Conservation (phyloP, 2,113 vertebrate species). For the Aegypius monachus region DNA sequence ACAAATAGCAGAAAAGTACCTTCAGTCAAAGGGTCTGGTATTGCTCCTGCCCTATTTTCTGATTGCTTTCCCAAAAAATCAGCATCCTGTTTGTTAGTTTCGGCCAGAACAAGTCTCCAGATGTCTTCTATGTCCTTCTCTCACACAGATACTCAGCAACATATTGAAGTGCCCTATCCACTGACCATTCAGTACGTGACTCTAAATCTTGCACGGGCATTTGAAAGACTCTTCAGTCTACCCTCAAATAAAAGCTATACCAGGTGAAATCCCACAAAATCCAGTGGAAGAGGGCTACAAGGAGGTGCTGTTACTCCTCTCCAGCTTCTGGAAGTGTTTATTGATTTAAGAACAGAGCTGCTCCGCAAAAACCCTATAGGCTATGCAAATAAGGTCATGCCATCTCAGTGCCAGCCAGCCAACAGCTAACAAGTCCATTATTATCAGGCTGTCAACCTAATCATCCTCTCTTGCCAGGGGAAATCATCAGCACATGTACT, state of each 20-base stretch:
- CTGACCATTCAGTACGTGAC: not conserved
- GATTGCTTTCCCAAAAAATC: conserved; percentile 2
- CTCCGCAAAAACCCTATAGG: not conserved
- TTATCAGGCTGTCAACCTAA: not conserved
- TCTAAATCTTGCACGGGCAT: not conserved
- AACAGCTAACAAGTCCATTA: not conserved
- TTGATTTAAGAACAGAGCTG: not conserved
- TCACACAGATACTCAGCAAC: not conserved
- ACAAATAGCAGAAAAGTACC: not conserved
- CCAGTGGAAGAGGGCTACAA: not conserved
- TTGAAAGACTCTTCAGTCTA: not conserved
- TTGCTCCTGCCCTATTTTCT: not conserved
- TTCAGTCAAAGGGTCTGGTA: not conserved
- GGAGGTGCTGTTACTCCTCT: not conserved
- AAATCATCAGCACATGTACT: not conserved
- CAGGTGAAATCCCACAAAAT: not conserved
- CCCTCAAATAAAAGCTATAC: not conserved
- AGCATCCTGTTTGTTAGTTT: conserved; percentile 21
- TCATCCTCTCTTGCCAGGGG: not conserved
- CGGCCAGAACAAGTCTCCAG: conserved; percentile 20
- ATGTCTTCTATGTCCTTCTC: not conserved
- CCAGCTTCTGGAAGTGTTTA: not conserved
- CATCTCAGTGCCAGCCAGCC: not conserved
- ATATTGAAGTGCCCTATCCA: not conserved
- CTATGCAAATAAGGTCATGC: not conserved